phyloP scores from a whole-genome alignment of 2,113 vertebrate genomes.

The human region GRCh38 chr15:71436001-71436500 shows the following conservation, averaged over 20 bases:
- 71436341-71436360: not conserved
- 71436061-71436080: not conserved
- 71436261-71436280: not conserved
- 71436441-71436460: not conserved
- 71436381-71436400: not conserved
- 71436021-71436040: not conserved
- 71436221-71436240: not conserved
- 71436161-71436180: not conserved
- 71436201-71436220: not conserved
- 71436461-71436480: not conserved
- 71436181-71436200: not conserved
- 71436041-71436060: not conserved
- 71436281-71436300: not conserved
- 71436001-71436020: not conserved
- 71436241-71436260: not conserved
- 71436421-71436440: not conserved
- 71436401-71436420: not conserved
- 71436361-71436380: not conserved
- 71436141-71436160: not conserved
- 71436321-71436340: not conserved
- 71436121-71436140: not conserved
- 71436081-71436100: not conserved
- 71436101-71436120: not conserved
- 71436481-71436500: not conserved
- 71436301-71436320: not conserved